Evolutionary conservation across 2,888 invertebrate genomes (phyloP), one percentile per base, ranked within the genome.

Genomic region (Apotomis turbidana): DNA sequence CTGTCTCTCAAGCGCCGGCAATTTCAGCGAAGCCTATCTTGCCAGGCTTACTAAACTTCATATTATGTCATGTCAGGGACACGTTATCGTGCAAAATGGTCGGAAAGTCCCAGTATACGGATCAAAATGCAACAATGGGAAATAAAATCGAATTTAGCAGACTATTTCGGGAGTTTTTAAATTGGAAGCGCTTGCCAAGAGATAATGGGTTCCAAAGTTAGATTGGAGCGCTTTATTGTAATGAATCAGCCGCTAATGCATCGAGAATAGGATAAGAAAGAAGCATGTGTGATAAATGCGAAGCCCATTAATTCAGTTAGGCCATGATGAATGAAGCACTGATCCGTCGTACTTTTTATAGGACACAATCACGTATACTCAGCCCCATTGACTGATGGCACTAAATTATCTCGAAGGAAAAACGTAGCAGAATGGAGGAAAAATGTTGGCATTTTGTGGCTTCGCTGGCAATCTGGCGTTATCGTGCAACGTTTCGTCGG

Each of bases 381-480:
- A 67, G 61, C 15, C 36, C 51, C 58, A 68, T 68, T 72, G 72
- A 72, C 58, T 72, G 68, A 63, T 62, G 46, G 51, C 27, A 67
- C 67, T 72, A 54, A 68, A 68, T 72, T 63, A 68, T 68, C 68
- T 68, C 15, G 12, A 36, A 44, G 58, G 36, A 70, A 66, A 70
- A 61, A 51, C 57, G 71, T 15, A 61, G 51, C 51, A 68, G 61
- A 68, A 59, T 63, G 63, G 5, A 15, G 15, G 15, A 36, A 68
- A 71, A 72, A 63, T 63, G 52, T 44, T 41, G 55, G 51, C 55
- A 59, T 63, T 72, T 68, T 61, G 70, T 27, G 67, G 38, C 46
- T 61, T 57, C 49, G 64, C 15, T 41, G 36, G 46, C 57, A 71
- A 71, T 71, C 61, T 36, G 57, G 71, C 36, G 5, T 68, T 71